phyloP scores from a whole-genome alignment of 2,888 invertebrate species.

The Tipula lateralis region DNA sequence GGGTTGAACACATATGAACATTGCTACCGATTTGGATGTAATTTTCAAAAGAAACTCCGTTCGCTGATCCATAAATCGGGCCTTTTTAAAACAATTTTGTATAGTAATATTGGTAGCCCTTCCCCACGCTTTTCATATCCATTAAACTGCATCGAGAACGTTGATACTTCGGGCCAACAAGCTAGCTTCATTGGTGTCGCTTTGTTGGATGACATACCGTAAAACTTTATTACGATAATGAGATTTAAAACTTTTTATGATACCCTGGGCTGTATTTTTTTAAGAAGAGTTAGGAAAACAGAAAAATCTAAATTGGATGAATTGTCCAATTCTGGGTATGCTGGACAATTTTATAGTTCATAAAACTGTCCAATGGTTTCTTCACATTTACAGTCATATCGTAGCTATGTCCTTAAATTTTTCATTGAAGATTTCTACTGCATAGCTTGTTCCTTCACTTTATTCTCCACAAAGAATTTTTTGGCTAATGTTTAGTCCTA shows the following conservation, averaged over 20 bases:
- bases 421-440: no score
- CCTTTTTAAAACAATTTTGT: no score
- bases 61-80: no score
- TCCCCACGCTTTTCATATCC: not conserved
- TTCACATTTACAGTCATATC: no score
- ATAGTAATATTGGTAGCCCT: no score
- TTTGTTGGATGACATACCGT: not conserved
- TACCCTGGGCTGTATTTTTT: not conserved
- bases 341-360: no score
- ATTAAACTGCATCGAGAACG: not conserved
- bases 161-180: not conserved
- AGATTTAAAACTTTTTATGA: not conserved
- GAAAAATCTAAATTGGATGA: not conserved
- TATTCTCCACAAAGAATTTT: no score
- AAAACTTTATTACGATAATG: not conserved
- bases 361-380: not conserved
- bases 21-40: not conserved
- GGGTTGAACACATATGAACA: not conserved
- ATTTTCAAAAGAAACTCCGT: not conserved
- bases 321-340: not conserved
- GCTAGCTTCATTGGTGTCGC: no score
- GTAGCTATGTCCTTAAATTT: no score
- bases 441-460: no score
- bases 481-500: no score
- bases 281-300: not conserved